Evolutionary conservation across 2,888 invertebrate species (phyloP).

Genomic region (Erebia palarica): DNA sequence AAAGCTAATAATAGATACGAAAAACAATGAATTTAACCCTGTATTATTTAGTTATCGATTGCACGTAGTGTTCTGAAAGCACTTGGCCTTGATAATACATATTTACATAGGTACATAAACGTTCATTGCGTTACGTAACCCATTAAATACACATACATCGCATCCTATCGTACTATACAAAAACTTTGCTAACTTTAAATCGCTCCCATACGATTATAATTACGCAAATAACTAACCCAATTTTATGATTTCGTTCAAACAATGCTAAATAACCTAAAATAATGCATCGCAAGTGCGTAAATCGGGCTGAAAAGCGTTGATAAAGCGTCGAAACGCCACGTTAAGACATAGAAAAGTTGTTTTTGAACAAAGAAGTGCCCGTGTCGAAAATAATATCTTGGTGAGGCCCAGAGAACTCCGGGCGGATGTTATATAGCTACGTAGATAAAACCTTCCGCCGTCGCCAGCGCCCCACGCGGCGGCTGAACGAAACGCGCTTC

Average conservation of each 20-base stretch:
- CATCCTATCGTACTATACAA: slow-evolving; percentile 52
- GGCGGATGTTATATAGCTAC: slow-evolving; percentile 81
- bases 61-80: slow-evolving; percentile 54
- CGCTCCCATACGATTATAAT: slow-evolving; percentile 37
- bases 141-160: slow-evolving; percentile 59
- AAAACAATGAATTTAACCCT: slow-evolving; percentile 35
- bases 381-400: slow-evolving; percentile 74
- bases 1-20: slow-evolving; percentile 29
- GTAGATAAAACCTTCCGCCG: slow-evolving; percentile 83
- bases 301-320: slow-evolving; percentile 60
- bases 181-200: slow-evolving; percentile 56
- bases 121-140: slow-evolving; percentile 68
- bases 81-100: slow-evolving; percentile 69
- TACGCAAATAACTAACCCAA: slow-evolving; percentile 45
- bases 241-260: slow-evolving; percentile 24
- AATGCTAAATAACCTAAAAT: slow-evolving; percentile 63
- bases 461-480: slow-evolving; percentile 72
- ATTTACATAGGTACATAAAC: slow-evolving; percentile 58
- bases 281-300: slow-evolving; percentile 41
- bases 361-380: slow-evolving; percentile 70
- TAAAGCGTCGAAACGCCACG: slow-evolving; percentile 57
- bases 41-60: slow-evolving; percentile 41
- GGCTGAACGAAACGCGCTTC: slow-evolving; percentile 70
- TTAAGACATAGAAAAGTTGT: slow-evolving; percentile 73
- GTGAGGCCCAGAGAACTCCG: slow-evolving; percentile 73